Percentiles rank a stretch among this genome's conserved stretches.
Evolutionary conservation across 2,888 invertebrate genomes (phyloP).

Genomic region (Pimpla rufipes): DNA sequence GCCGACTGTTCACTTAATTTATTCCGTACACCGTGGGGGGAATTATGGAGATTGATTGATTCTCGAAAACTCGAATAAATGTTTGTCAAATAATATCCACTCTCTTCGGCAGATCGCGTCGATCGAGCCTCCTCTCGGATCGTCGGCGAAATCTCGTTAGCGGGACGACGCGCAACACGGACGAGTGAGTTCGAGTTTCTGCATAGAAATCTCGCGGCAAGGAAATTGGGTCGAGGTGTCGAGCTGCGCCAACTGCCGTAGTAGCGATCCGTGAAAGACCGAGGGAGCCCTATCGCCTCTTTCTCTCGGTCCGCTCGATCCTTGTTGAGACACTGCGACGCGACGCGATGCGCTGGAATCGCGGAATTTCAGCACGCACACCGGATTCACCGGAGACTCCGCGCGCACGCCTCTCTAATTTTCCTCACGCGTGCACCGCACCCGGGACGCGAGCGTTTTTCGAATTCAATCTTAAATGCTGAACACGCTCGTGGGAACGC

Average conservation of each 20-base stretch:
- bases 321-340: background rate
- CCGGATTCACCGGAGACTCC: slow-evolving; percentile 17
- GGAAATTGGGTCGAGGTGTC: slow-evolving; percentile 57
- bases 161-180: slow-evolving; percentile 32
- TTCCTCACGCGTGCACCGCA: slow-evolving; percentile 33
- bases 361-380: slow-evolving; percentile 48
- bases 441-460: slow-evolving; percentile 7
- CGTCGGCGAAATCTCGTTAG: slow-evolving; percentile 9
- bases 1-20: background rate
- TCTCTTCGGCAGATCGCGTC: background rate
- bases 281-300: background rate
- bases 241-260: slow-evolving; percentile 45
- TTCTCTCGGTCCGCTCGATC: background rate
- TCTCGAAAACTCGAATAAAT: background rate
- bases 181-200: slow-evolving; percentile 59
- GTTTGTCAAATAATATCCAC: background rate
- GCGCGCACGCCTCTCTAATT: slow-evolving; percentile 28
- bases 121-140: background rate
- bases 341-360: slow-evolving; percentile 30
- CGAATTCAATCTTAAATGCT: slow-evolving; percentile 32
- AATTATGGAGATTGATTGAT: background rate
- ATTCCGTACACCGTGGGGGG: background rate
- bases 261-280: slow-evolving; percentile 17
- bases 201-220: slow-evolving; percentile 55
- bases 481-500: slow-evolving; percentile 25